These are phyloP conservation scores for Lophotis ruficrista DNA, from an alignment of 2,113 vertebrate species.

Conservation along the genomic window DNA sequence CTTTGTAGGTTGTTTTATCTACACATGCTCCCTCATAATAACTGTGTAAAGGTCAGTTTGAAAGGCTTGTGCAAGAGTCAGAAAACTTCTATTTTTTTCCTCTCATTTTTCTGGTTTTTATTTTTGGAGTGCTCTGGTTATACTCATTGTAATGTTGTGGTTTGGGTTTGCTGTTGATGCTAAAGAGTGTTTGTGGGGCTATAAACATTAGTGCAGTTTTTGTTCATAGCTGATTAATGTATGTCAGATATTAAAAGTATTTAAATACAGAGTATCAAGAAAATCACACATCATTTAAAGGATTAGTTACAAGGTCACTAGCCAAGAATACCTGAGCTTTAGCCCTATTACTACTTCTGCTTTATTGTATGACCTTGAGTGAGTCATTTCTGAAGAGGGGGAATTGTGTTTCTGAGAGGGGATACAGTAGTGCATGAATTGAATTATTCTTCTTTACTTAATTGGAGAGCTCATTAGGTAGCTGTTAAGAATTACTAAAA, in stretches of 20 bases:
- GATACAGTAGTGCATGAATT: neutral
- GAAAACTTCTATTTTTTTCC: neutral
- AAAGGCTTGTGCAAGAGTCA: neutral
- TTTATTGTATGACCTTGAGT: neutral
- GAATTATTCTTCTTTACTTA: neutral
- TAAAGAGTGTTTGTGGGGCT: neutral
- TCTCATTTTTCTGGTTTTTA: neutral
- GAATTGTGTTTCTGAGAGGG: neutral
- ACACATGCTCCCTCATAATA: neutral
- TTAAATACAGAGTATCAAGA: neutral
- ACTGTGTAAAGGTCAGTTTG: neutral
- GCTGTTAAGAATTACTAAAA: slow-evolving; percentile 11
- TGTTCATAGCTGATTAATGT: neutral
- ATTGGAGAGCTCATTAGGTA: slow-evolving; percentile 19
- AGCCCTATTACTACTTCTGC: neutral
- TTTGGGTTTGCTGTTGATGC: neutral
- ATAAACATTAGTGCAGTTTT: neutral
- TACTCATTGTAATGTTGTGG: neutral
- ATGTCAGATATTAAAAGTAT: neutral
- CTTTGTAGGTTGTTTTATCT: neutral
- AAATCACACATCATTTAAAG: neutral
- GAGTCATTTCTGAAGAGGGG: neutral
- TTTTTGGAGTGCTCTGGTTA: neutral
- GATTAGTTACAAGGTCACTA: neutral
- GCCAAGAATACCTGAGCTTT: neutral